Conservation (phyloP, 2,888 invertebrate species). For the Hofmannophila pseudospretella region DNA sequence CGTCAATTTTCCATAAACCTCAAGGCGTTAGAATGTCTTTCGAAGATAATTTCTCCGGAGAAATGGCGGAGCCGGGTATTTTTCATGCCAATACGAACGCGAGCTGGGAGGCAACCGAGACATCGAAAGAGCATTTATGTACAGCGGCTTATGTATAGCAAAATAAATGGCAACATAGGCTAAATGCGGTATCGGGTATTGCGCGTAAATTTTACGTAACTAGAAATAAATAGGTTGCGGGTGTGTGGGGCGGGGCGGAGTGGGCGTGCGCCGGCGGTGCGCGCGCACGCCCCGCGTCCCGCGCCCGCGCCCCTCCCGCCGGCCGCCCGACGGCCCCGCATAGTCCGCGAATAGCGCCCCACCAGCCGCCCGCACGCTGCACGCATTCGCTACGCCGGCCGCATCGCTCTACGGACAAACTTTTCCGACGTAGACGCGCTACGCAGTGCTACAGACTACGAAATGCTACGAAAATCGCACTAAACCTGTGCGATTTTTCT, state of each 20-base stretch:
- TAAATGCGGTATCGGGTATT: slow-evolving; percentile 74
- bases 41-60: background rate
- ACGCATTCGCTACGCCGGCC: slow-evolving; percentile 35
- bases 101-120: background rate
- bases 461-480: slow-evolving; percentile 27
- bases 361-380: slow-evolving; percentile 62
- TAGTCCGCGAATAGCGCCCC: slow-evolving; percentile 66
- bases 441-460: slow-evolving; percentile 41
- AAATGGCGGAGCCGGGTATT: background rate
- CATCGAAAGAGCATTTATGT: slow-evolving; percentile 1
- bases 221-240: slow-evolving; percentile 78
- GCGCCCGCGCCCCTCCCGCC: slow-evolving; percentile 32
- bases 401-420: slow-evolving; percentile 55
- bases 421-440: slow-evolving; percentile 52
- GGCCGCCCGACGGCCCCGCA: slow-evolving; percentile 46
- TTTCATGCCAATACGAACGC: background rate
- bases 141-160: slow-evolving; percentile 1
- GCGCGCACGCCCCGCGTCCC: slow-evolving; percentile 14
- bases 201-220: slow-evolving; percentile 79
- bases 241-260: slow-evolving; percentile 72
- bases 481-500: slow-evolving; percentile 34
- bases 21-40: background rate
- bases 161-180: slow-evolving; percentile 51
- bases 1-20: slow-evolving; percentile 22
- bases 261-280: slow-evolving; percentile 48